These are phyloP conservation scores for Scaptomyza polygonia DNA, from an alignment of 2,888 invertebrate species.

Conservation along the genomic window DNA sequence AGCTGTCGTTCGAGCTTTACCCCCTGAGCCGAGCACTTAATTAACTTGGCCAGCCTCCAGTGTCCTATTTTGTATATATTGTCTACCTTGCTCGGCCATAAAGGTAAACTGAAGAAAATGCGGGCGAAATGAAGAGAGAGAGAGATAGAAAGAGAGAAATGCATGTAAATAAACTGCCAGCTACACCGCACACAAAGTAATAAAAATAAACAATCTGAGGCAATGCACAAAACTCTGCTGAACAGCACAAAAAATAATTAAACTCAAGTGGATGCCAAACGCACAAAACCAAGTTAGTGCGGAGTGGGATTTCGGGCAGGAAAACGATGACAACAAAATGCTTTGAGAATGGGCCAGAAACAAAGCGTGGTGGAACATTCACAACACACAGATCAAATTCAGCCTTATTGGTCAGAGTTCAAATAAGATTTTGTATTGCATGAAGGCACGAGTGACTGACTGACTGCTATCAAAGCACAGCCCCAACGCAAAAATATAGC, in stretches of 20 bases:
- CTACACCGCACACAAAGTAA: slow-evolving; percentile 54
- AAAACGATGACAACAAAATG: slow-evolving; percentile 10
- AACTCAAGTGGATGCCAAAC: slow-evolving; percentile 61
- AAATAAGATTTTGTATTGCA: too few relatives aligned
- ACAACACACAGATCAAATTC: neutral
- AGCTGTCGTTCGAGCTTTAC: slow-evolving; percentile 12
- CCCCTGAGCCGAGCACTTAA: slow-evolving; percentile 40
- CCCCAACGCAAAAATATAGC: too few relatives aligned
- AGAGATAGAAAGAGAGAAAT: slow-evolving; percentile 17
- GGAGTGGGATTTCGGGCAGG: neutral
- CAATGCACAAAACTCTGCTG: slow-evolving; percentile 68
- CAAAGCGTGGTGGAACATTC: neutral
- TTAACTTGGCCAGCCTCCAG: slow-evolving; percentile 45
- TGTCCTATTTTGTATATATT: neutral
- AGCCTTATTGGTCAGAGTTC: neutral
- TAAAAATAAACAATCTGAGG: slow-evolving; percentile 73
- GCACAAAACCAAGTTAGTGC: neutral
- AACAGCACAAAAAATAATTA: slow-evolving; percentile 65
- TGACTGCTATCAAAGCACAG: too few relatives aligned
- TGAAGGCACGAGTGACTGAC: too few relatives aligned
- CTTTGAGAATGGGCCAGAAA: slow-evolving; percentile 1
- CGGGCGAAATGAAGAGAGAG: neutral
- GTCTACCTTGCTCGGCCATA: slow-evolving; percentile 48
- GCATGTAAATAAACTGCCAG: slow-evolving; percentile 70
- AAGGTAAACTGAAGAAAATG: slow-evolving; percentile 78